Base-by-base conservation (phyloP, 2,888 invertebrate genomes). In the Gari tellinella region DNA sequence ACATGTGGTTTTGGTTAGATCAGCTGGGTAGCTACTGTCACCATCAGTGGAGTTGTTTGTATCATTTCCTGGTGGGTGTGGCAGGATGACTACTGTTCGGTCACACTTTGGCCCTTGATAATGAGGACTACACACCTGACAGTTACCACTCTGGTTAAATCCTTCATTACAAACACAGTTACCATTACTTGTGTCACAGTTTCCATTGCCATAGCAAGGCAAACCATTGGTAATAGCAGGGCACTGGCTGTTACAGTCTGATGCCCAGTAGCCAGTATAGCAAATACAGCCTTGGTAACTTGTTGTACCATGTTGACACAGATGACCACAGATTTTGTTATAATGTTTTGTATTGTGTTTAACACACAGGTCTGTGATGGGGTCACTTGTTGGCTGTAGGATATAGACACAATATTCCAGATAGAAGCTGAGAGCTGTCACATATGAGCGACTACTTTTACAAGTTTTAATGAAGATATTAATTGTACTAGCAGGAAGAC, bases 131-230 rank as follows among this genome's bases (percentile, higher is more conserved):
- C 67, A 82, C n/a, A 60, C 70, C 17, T 55, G 23, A 63, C 80
- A 80, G 21, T 72, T 55, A 2, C 15, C 21, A 25, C 38, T 26
- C 12, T 8, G 23, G 43, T 61, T 48, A 45, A 60, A 80, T 19
- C 69, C 64, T 23, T 21, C 19, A 8, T 57, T 43, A 51, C 80
- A 80, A 4, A 64, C 41, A 63, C 77, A 85, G n/a, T 23, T 62
- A 25, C 85, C 85, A 31, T 53, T 77, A 10, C 21, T 53, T 7
- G 43, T 48, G 37, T 75, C 65, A 65, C 85, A 85, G 10, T 38
- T 49, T 1, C 85, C 85, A 49, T 84, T 66, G 10, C 68, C 79
- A 61, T 66, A 62, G 43, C 85, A 85, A 17, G 77, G 57, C n/a
- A 31, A 52, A n/a, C 31, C 48, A 43, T 26, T 23, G 17, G 58